These are phyloP conservation scores for Lepilemur septentrionalis DNA, from an alignment of 2,797 vertebrate species.

Conservation along the genomic window DNA sequence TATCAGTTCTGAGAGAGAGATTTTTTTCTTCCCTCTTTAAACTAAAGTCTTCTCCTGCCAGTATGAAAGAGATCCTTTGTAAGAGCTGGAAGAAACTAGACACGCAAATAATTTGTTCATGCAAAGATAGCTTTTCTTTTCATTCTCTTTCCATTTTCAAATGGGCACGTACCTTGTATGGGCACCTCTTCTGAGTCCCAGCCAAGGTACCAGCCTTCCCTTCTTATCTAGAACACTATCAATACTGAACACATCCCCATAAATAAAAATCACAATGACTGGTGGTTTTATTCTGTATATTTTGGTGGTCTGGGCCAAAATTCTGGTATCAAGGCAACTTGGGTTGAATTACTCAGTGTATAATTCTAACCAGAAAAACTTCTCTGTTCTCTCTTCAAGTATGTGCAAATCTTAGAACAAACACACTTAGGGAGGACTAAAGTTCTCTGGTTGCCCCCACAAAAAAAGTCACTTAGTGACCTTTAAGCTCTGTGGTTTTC, in stretches of 20 bases:
- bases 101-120: conserved; percentile 85
- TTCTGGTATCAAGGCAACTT: conserved; percentile 23
- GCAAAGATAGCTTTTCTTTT: conserved; percentile 48
- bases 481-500: not conserved
- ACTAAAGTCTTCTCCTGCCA: conserved; percentile 86
- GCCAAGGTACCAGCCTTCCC: conserved; percentile 19
- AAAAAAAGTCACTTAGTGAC: conserved; percentile 16
- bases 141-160: conserved; percentile 83
- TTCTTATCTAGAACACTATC: conserved; percentile 88
- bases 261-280: conserved; percentile 82
- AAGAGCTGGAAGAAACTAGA: conserved; percentile 81
- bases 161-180: conserved; percentile 83
- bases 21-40: conserved; percentile 75
- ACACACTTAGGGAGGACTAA: not conserved
- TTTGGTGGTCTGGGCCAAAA: conserved; percentile 18
- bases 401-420: not conserved
- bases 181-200: conserved; percentile 77
- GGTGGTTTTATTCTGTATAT: conserved; percentile 22
- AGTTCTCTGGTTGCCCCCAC: not conserved
- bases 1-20: conserved; percentile 87
- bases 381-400: conserved; percentile 43
- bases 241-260: conserved; percentile 84
- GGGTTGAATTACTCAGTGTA: conserved; percentile 22
- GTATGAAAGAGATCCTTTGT: conserved; percentile 83
- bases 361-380: conserved; percentile 32